Conservation (phyloP, 2,888 invertebrate species). For the Caenorhabditis afra region DNA sequence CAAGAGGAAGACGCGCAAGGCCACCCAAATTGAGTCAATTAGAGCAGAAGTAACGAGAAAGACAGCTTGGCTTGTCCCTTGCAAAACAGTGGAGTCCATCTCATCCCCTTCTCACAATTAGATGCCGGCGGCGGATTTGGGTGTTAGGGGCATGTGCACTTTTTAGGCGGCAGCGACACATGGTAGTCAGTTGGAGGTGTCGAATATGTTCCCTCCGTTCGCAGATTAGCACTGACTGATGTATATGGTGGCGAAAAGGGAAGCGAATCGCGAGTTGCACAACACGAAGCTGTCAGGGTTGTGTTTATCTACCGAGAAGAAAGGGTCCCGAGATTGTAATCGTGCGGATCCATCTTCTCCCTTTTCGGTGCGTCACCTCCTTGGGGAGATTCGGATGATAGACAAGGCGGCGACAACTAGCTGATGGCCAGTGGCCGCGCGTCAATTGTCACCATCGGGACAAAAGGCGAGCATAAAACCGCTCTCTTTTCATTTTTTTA, state of each 20-base stretch:
- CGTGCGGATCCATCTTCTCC: constrained; percentile 1
- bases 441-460: constrained; percentile 51
- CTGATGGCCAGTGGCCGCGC: constrained; percentile 36
- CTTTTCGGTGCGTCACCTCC: constrained; percentile 36
- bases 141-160: constrained; percentile 23
- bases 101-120: constrained; percentile 25
- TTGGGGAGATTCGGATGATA: constrained; percentile 39
- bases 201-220: constrained; percentile 54
- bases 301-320: constrained; percentile 46
- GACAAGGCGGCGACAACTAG: constrained; percentile 49
- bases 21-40: constrained; percentile 54
- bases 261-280: constrained; percentile 36
- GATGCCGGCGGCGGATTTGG: constrained; percentile 30
- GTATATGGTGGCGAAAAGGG: constrained; percentile 37
- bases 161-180: constrained; percentile 34
- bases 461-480: constrained; percentile 48
- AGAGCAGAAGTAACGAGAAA: constrained; percentile 32
- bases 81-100: constrained; percentile 34
- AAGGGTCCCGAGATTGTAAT: constrained; percentile 46
- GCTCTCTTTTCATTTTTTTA: constrained; percentile 24
- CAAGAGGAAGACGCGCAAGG: constrained; percentile 30
- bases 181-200: constrained; percentile 57
- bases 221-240: constrained; percentile 50
- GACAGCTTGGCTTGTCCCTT: constrained; percentile 28
- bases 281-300: constrained; percentile 46